Conservation (phyloP, 2,888 invertebrate species). For the Sisyra terminalis region DNA sequence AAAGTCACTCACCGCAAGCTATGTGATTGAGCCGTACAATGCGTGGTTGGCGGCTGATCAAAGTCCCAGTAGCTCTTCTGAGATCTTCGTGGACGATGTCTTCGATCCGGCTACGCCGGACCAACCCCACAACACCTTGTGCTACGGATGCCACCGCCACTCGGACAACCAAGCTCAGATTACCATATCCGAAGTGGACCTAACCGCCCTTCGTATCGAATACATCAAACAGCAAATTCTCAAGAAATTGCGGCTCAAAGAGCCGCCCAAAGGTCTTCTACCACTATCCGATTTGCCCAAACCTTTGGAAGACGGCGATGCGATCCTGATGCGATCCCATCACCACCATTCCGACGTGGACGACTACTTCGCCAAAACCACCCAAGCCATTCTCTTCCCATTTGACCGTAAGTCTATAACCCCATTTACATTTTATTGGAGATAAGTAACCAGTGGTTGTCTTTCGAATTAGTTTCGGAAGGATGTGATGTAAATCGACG, state of each 20-base stretch:
- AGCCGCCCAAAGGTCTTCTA: constrained; percentile 49
- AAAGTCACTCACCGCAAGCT: neutral
- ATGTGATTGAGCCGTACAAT: constrained; percentile 1
- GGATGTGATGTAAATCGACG: constrained; percentile 30
- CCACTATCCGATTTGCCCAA: constrained; percentile 48
- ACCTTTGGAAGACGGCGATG: constrained; percentile 59
- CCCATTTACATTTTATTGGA: neutral
- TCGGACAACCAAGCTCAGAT: constrained; percentile 1
- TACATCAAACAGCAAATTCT: constrained; percentile 73
- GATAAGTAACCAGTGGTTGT: no score
- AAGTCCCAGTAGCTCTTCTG: neutral
- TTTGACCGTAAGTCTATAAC: constrained; percentile 43
- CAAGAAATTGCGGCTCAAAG: constrained; percentile 59
- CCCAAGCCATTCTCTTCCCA: constrained; percentile 68
- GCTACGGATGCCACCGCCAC: constrained; percentile 7
- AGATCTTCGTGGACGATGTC: neutral
- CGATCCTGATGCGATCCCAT: constrained; percentile 31
- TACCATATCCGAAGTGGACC: constrained; percentile 32
- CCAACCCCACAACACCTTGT: no score
- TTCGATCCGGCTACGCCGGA: neutral
- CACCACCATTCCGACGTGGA: constrained; percentile 40
- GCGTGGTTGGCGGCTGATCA: neutral
- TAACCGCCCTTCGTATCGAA: constrained; percentile 56
- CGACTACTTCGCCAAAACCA: constrained; percentile 70
- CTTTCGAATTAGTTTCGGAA: constrained; percentile 26